Conservation (phyloP, 2,888 invertebrate species). For the Xestobium rufovillosum region DNA sequence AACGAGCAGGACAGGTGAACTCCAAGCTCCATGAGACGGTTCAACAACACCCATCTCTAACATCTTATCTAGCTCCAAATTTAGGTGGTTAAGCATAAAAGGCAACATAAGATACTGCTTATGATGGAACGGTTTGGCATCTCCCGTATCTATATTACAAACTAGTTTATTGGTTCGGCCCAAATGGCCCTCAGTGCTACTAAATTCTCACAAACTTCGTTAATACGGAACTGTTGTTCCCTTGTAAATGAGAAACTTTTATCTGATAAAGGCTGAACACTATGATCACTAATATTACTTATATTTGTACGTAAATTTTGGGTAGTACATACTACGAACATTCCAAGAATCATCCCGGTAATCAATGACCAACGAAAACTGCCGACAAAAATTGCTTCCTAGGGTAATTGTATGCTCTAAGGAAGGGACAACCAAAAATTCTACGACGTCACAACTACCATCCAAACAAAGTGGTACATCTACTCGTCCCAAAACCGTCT, state of each 20-base stretch:
- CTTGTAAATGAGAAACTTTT: no score
- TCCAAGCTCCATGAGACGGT: slow-evolving; percentile 22
- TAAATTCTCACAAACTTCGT: slow-evolving; percentile 8
- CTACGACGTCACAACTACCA: not conserved
- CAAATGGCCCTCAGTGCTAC: slow-evolving; percentile 14
- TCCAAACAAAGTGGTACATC: slow-evolving; percentile 5
- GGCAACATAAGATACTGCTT: slow-evolving; percentile 15
- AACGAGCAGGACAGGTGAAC: slow-evolving; percentile 25
- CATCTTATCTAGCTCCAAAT: slow-evolving; percentile 19
- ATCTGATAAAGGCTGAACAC: no score
- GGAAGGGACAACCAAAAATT: slow-evolving; percentile 9
- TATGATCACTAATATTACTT: no score
- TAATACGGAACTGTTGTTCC: slow-evolving; percentile 3
- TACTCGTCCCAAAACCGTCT: slow-evolving; percentile 6
- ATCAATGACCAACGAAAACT: slow-evolving; percentile 1
- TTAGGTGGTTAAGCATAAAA: no score
- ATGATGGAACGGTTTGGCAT: slow-evolving; percentile 18
- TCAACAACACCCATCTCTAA: slow-evolving; percentile 17
- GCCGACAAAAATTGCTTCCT: slow-evolving; percentile 6
- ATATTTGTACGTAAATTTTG: no score
- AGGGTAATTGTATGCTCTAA: slow-evolving; percentile 9
- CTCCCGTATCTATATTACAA: slow-evolving; percentile 19
- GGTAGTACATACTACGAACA: no score
- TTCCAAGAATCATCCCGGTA: not conserved
- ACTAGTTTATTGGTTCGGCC: slow-evolving; percentile 19